Evolutionary conservation across 2,888 invertebrate species (phyloP).

Genomic region (Allygus modestus): DNA sequence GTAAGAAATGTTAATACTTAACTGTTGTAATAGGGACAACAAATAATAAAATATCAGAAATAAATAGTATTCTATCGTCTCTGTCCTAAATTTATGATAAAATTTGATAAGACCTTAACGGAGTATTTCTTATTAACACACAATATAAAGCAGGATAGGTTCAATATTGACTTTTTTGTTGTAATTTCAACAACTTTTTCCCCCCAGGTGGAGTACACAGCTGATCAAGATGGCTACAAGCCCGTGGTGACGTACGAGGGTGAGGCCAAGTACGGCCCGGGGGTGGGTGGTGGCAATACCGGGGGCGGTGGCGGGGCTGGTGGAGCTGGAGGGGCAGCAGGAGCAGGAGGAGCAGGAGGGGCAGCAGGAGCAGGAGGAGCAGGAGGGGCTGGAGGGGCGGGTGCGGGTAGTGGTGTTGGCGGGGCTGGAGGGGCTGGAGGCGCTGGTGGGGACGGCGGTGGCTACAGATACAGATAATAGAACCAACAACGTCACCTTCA

Average conservation of each 20-base stretch:
- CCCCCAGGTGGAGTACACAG: constrained; percentile 40
- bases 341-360: constrained; percentile 15
- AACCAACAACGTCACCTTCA: not conserved
- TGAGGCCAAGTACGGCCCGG: constrained; percentile 56
- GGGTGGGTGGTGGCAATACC: constrained; percentile 22
- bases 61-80: too few species aligned
- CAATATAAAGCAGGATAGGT: too few species aligned
- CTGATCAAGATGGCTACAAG: constrained; percentile 48
- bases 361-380: constrained; percentile 9
- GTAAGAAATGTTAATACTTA: too few species aligned
- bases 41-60: too few species aligned
- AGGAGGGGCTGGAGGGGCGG: constrained; percentile 1
- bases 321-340: constrained; percentile 1
- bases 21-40: too few species aligned
- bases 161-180: not conserved
- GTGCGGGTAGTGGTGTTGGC: not conserved
- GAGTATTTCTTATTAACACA: too few species aligned
- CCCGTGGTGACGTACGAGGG: constrained; percentile 36
- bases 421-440: constrained; percentile 8
- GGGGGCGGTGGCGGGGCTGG: constrained; percentile 17
- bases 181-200: not conserved
- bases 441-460: not conserved
- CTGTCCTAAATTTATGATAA: too few species aligned
- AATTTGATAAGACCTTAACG: too few species aligned
- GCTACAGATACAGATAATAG: constrained; percentile 34